Conservation (phyloP, 2,888 invertebrate genomes). For the Drosophila sordidula region DNA sequence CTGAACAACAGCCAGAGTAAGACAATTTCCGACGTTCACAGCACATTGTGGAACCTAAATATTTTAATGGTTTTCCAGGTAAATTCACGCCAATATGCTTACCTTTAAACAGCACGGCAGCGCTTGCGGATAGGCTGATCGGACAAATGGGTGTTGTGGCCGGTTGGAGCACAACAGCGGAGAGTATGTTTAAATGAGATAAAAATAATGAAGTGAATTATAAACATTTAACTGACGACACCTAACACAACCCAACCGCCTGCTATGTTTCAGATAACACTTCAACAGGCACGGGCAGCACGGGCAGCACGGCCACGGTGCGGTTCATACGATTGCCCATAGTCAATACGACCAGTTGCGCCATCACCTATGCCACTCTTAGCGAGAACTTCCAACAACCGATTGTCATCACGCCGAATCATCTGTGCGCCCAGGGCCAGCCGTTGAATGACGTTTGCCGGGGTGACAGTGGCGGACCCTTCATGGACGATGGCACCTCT, state of each 20-base stretch:
- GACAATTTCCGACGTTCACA: no score
- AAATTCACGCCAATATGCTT: slow-evolving; percentile 86
- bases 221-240: neutral
- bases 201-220: slow-evolving; percentile 14
- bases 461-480: slow-evolving; percentile 85
- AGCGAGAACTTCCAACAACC: slow-evolving; percentile 84
- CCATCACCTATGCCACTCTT: slow-evolving; percentile 83
- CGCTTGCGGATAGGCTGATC: slow-evolving; percentile 83
- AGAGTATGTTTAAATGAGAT: slow-evolving; percentile 83
- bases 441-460: slow-evolving; percentile 84
- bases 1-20: slow-evolving; percentile 83
- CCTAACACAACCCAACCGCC: neutral
- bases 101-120: slow-evolving; percentile 82
- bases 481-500: slow-evolving; percentile 81
- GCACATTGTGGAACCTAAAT: neutral
- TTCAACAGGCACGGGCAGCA: slow-evolving; percentile 7
- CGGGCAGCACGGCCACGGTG: slow-evolving; percentile 67
- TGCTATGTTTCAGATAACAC: slow-evolving; percentile 33
- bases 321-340: slow-evolving; percentile 85
- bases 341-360: slow-evolving; percentile 84
- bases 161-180: slow-evolving; percentile 91
- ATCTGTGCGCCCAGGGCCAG: slow-evolving; percentile 84
- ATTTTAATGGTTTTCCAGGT: slow-evolving; percentile 38
- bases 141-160: slow-evolving; percentile 87
- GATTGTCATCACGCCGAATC: slow-evolving; percentile 83